Conservation (phyloP, 2,113 vertebrate species). For the Ctenodactylus gundi region DNA sequence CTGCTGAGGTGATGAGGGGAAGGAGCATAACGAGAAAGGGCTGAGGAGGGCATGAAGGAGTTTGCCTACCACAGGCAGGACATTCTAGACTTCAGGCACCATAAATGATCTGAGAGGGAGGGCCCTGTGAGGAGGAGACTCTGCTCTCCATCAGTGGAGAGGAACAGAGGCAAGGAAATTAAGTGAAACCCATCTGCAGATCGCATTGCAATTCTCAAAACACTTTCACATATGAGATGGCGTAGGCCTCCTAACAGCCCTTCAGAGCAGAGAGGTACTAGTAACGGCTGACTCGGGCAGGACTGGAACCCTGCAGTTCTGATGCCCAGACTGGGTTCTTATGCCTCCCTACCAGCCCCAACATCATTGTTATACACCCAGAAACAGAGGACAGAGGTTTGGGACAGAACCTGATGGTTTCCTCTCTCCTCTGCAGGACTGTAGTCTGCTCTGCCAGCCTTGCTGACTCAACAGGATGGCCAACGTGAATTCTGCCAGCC, state of each 20-base stretch:
- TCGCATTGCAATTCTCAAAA: accelerated
- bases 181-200: accelerated
- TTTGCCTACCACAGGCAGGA: too few species aligned
- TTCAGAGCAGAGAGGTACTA: not conserved
- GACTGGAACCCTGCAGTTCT: not conserved
- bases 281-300: not conserved
- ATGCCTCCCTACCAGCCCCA: not conserved
- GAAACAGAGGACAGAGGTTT: not conserved
- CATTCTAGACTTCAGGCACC: not conserved
- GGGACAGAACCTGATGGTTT: not conserved
- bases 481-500: slow-evolving; percentile 74
- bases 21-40: not conserved
- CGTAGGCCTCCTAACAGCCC: accelerated
- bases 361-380: too few species aligned
- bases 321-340: accelerated
- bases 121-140: not conserved
- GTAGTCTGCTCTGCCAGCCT: accelerated
- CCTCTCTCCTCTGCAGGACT: slow-evolving; percentile 43
- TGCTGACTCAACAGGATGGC: slow-evolving; percentile 76
- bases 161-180: not conserved
- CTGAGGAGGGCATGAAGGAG: not conserved
- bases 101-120: not conserved
- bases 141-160: accelerated
- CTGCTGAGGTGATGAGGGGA: not conserved
- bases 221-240: too few species aligned